These are phyloP conservation scores for Carcharodon carcharias DNA, from an alignment of 2,797 vertebrate species.

Conservation along the genomic window DNA sequence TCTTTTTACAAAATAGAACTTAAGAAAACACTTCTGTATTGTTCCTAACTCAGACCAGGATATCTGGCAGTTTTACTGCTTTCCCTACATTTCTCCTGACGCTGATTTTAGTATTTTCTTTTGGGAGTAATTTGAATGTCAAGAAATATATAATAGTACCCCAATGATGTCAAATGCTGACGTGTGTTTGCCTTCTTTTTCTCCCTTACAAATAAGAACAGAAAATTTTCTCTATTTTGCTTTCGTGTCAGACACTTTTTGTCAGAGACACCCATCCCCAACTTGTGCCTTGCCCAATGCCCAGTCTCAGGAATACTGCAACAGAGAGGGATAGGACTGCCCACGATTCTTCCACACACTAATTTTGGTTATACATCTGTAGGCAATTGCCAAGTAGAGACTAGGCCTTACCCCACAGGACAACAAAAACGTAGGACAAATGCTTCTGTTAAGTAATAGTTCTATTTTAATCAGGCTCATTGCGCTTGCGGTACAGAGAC, in stretches of 20 bases:
- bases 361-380: neutral
- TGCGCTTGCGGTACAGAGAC: neutral
- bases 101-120: neutral
- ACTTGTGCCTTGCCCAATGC: neutral
- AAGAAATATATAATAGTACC: neutral
- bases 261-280: neutral
- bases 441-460: neutral
- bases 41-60: slow-evolving; percentile 11
- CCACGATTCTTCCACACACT: neutral
- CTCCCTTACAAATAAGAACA: neutral
- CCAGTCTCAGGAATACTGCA: neutral
- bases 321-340: neutral
- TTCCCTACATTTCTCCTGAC: neutral
- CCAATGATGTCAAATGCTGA: neutral
- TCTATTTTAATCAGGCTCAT: neutral
- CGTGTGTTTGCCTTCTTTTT: neutral
- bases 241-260: neutral
- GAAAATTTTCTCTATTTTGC: neutral
- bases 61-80: neutral
- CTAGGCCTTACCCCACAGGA: neutral
- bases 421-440: neutral
- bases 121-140: slow-evolving; percentile 23
- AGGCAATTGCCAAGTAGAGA: neutral
- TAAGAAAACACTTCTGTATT: neutral
- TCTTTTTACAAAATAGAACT: neutral